Conservation (phyloP, 2,888 invertebrate species). For the Apamea epomidion region DNA sequence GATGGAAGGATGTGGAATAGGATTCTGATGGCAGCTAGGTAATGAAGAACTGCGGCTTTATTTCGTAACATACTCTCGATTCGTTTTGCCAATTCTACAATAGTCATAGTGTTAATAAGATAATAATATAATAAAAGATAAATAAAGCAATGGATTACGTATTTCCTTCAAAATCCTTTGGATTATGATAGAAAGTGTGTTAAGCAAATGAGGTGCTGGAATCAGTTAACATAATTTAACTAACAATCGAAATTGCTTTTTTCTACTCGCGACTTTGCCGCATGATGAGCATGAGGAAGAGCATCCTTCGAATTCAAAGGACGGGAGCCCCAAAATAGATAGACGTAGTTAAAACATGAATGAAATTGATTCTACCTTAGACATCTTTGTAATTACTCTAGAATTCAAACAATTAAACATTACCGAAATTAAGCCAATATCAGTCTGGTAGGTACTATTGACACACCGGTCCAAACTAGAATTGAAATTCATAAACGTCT, state of each 20-base stretch:
- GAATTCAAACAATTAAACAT: constrained; percentile 32
- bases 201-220: no score
- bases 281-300: background rate
- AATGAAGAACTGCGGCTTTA: background rate
- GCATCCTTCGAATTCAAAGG: no score
- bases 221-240: no score
- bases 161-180: no score
- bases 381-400: constrained; percentile 1
- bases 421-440: constrained; percentile 34
- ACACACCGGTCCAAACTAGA: constrained; percentile 28
- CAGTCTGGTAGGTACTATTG: constrained; percentile 23
- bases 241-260: background rate
- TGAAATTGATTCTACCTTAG: background rate
- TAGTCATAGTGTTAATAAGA: no score
- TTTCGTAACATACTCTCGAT: no score
- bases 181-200: no score
- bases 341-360: background rate
- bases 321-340: background rate
- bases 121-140: no score
- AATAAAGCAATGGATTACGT: no score
- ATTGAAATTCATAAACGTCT: constrained; percentile 40
- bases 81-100: no score
- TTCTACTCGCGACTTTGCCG: background rate
- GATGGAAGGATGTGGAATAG: background rate
- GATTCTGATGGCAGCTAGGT: background rate